phyloP scores from a whole-genome alignment of 2,797 vertebrate genomes.

The Danionella dracula region DNA sequence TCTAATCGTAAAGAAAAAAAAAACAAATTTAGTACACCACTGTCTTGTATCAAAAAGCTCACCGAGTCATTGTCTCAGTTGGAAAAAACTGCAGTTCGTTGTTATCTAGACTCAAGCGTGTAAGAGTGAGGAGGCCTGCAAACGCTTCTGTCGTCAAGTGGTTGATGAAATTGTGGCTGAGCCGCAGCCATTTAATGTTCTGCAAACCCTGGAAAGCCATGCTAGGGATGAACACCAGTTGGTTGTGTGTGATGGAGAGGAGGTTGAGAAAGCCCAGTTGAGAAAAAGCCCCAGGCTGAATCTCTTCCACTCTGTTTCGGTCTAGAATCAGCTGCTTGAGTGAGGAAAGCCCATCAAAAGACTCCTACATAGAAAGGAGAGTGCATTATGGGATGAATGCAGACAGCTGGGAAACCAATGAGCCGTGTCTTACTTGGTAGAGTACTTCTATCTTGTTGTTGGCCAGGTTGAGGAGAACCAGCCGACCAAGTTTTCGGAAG shows the following conservation, averaged over 20 bases:
- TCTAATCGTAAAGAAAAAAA: too few relatives aligned
- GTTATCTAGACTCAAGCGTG: conserved; percentile 84
- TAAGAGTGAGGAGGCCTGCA: conserved; percentile 76
- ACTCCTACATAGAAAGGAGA: conserved; percentile 65
- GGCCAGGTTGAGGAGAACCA: conserved; percentile 85
- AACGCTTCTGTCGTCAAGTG: conserved; percentile 84
- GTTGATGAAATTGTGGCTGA: conserved; percentile 87
- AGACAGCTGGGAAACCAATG: neutral
- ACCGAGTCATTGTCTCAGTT: conserved; percentile 79
- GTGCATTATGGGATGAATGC: neutral
- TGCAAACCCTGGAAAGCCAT: conserved; percentile 91
- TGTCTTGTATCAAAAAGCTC: neutral
- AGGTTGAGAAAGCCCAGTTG: conserved; percentile 81
- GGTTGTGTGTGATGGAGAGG: conserved; percentile 82
- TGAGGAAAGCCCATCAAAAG: conserved; percentile 82
- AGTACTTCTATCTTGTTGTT: conserved; percentile 79
- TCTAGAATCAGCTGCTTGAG: conserved; percentile 82
- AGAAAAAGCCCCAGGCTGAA: conserved; percentile 83
- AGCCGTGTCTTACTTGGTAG: conserved; percentile 67
- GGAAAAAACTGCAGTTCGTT: conserved; percentile 91
- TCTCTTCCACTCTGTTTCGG: conserved; percentile 83
- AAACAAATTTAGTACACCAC: too few relatives aligned
- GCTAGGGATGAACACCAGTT: conserved; percentile 87
- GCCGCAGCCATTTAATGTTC: conserved; percentile 80
- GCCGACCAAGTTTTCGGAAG: conserved; percentile 82